Percentiles rank a stretch among this genome's conserved stretches.
Conservation (phyloP, 2,113 vertebrate genomes). For the Spheniscus mendiculus region DNA sequence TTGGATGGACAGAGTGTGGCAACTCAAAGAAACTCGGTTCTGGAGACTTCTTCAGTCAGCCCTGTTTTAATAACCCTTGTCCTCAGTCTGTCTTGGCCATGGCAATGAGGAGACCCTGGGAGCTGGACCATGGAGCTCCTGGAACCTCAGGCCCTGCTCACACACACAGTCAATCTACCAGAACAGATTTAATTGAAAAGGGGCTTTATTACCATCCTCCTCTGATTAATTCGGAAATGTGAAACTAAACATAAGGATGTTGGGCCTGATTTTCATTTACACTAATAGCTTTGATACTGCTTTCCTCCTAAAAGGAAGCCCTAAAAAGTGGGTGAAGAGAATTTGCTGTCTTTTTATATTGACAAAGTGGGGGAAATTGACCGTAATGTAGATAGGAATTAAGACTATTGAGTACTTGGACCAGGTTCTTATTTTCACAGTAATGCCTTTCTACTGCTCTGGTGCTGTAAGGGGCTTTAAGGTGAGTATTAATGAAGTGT, state of each 20-base stretch:
- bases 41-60: background rate
- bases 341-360: background rate
- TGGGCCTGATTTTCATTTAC: background rate
- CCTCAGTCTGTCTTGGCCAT: background rate
- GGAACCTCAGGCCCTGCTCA: background rate
- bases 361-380: background rate
- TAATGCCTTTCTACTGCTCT: background rate
- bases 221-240: background rate
- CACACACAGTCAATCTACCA: background rate
- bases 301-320: background rate
- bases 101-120: background rate
- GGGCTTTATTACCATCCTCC: background rate
- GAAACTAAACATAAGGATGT: background rate
- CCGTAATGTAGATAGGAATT: background rate
- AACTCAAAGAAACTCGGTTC: background rate
- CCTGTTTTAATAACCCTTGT: background rate
- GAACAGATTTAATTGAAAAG: conserved; percentile 14
- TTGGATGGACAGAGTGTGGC: background rate
- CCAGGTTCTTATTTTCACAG: background rate
- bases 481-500: background rate
- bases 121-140: background rate
- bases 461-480: background rate
- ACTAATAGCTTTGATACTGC: background rate
- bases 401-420: background rate
- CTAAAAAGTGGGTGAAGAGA: background rate